Conservation (phyloP, 2,797 vertebrate species). For the Octomys mimax region DNA sequence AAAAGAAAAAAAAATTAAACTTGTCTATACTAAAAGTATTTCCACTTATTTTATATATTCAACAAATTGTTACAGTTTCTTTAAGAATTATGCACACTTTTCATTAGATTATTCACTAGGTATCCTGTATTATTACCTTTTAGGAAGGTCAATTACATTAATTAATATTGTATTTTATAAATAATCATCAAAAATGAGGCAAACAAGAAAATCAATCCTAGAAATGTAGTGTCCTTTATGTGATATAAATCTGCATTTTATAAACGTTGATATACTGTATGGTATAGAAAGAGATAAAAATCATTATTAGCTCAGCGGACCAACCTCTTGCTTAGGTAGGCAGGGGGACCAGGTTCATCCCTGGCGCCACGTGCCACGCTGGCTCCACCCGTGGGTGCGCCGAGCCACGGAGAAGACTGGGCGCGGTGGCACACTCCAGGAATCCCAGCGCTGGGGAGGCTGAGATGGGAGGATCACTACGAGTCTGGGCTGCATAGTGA, state of each 20-base stretch:
- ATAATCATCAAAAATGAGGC: background rate
- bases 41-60: background rate
- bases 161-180: conserved; percentile 31
- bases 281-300: background rate
- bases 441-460: too few species aligned
- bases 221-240: background rate
- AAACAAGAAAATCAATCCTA: conserved; percentile 19
- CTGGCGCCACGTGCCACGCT: too few species aligned
- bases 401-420: too few species aligned
- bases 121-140: background rate
- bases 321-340: too few species aligned
- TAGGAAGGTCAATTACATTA: background rate
- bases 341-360: too few species aligned
- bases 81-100: background rate
- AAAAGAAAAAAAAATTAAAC: background rate
- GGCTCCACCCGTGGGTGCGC: too few species aligned
- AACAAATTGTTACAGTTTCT: background rate
- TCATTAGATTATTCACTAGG: background rate
- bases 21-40: background rate
- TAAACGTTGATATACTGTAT: background rate
- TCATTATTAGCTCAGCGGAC: too few species aligned
- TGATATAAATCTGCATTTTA: background rate
- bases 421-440: too few species aligned
- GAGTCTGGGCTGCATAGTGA: too few species aligned
- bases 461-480: too few species aligned